phyloP scores from a whole-genome alignment of 2,888 invertebrate species.

The Cephus runcator region DNA sequence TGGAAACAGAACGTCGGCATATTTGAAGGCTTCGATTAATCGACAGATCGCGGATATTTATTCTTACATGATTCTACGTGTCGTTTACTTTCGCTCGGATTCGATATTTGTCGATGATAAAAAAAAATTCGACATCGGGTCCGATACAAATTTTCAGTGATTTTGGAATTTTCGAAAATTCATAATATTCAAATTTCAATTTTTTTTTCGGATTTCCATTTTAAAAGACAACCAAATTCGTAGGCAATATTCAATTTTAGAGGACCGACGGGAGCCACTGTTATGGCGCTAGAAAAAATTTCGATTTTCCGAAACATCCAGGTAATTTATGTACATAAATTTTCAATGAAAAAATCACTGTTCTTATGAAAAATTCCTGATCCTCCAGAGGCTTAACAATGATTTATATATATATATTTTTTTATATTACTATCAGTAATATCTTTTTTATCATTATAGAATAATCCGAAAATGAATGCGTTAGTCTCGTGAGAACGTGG shows the following conservation, averaged over 20 bases:
- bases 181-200: not conserved
- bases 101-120: not conserved
- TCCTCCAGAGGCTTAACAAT: too few relatives aligned
- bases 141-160: not conserved
- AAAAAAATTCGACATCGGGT: not conserved
- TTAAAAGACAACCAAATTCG: too few relatives aligned
- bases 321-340: too few relatives aligned
- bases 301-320: too few relatives aligned
- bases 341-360: too few relatives aligned
- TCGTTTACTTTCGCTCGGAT: not conserved
- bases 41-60: not conserved
- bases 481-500: not conserved
- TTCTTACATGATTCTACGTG: not conserved
- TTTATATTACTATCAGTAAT: not conserved
- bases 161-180: not conserved
- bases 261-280: too few relatives aligned
- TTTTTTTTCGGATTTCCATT: not conserved
- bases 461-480: not conserved
- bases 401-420: not conserved
- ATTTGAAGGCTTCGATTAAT: not conserved
- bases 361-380: too few relatives aligned
- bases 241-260: too few relatives aligned
- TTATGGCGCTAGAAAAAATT: too few relatives aligned
- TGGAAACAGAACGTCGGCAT: not conserved
- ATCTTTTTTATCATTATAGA: not conserved